Evolutionary conservation across 2,888 invertebrate genomes (phyloP).

Genomic region (Dolichopus griseipennis): DNA sequence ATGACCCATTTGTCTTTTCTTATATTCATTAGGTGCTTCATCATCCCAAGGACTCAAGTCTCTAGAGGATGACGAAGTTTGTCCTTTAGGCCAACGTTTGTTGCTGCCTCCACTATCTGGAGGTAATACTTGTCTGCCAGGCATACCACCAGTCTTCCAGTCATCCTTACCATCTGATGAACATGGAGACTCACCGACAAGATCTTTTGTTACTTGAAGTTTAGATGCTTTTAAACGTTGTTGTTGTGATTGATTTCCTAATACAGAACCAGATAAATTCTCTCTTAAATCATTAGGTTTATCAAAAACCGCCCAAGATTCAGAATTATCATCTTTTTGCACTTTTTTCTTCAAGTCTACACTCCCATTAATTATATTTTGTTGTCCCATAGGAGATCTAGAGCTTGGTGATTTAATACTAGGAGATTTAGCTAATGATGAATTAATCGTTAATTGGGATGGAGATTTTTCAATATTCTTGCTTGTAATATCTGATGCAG

Average conservation of each 20-base stretch:
- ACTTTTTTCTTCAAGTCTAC: constrained; percentile 24
- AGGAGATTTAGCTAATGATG: constrained; percentile 22
- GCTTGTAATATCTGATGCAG: constrained; percentile 8
- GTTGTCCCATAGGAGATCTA: constrained; percentile 28
- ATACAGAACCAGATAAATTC: constrained; percentile 12
- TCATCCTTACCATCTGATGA: constrained; percentile 67
- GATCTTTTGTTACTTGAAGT: constrained; percentile 35
- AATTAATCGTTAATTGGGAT: constrained; percentile 26
- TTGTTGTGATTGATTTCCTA: constrained; percentile 10
- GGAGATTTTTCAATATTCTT: constrained; percentile 25
- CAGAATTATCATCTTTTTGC: constrained; percentile 45
- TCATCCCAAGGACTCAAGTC: constrained; percentile 77
- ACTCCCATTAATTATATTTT: not conserved
- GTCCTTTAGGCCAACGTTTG: constrained; percentile 49
- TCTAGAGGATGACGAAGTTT: constrained; percentile 63
- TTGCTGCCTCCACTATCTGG: constrained; percentile 23
- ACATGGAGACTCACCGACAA: constrained; percentile 58
- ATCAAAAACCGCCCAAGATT: constrained; percentile 55
- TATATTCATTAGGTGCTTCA: constrained; percentile 50
- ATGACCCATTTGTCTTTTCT: constrained; percentile 37
- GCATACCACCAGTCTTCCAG: constrained; percentile 43
- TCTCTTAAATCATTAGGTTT: constrained; percentile 29
- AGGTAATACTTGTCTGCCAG: constrained; percentile 17
- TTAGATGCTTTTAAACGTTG: constrained; percentile 22
- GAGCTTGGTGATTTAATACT: constrained; percentile 43